Base-by-base conservation (phyloP, 2,888 invertebrate genomes). In the Drosophila rubida region DNA sequence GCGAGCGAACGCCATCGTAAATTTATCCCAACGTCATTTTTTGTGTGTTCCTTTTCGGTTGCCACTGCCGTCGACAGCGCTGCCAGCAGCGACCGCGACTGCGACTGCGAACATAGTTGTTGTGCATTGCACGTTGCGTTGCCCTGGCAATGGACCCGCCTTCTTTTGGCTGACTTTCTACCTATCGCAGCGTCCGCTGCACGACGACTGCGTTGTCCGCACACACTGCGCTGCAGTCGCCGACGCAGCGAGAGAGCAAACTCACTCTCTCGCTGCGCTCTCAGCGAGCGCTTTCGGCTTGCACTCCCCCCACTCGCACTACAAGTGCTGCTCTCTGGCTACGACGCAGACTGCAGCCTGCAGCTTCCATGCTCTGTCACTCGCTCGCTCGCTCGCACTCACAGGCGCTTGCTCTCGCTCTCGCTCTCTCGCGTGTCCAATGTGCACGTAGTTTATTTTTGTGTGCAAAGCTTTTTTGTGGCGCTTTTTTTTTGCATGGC, bases 91-190 rank as follows among this genome's bases (percentile, higher is more conserved):
- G 25, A n/a, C 11, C 22, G 54, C 54, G 22, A 22, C 32, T 32
- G 44, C 32, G 19, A 16, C 22, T 54, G 48, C 46, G 27, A 37
- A 37, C 37, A 37, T 41, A 62, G 63, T 62, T 62, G 68, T 50
- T 49, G 14, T 46, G 44, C 13, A 41, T 62, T 44, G 42, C 59
- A 4, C 14, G 78, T 77, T 75, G 79, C 77, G 87, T 82, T 89
- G 88, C 82, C 84, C 66, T 80, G 80, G 90, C 80, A 86, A 90
- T 90, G 89, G 90, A 90, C 90, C 90, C 90, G 90, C 90, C 90
- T 90, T 86, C 84, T 89, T 86, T 79, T 66, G 62, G 62, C 75
- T 60, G 75, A 73, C 80, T 90, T 80, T 80, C 89, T 7, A 87
- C 90, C 90, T 90, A 90, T 89, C 88, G 84, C 78, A 84, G 61